Evolutionary conservation across 2,888 invertebrate genomes (phyloP).

Genomic region (Cantharis rustica): DNA sequence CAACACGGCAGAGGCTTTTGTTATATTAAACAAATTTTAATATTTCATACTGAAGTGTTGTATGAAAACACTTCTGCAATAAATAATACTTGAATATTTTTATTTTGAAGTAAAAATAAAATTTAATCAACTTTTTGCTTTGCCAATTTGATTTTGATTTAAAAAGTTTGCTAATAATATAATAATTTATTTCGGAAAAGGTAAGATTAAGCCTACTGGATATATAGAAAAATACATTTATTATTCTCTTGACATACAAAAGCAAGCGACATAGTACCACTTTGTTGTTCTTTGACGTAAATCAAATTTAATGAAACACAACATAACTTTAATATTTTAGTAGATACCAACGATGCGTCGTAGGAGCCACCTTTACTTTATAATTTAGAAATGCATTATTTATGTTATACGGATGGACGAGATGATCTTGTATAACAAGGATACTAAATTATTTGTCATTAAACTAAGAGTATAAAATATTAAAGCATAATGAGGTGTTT

Average conservation of each 20-base stretch:
- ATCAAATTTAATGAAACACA: conserved; percentile 1
- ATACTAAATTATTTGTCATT: not conserved
- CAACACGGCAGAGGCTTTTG: not conserved
- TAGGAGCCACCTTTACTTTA: not conserved
- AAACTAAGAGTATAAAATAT: not conserved
- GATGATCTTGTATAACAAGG: not conserved
- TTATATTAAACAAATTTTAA: not conserved
- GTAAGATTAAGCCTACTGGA: not conserved
- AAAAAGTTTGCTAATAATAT: not conserved
- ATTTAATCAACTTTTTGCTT: not conserved
- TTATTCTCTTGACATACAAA: not conserved
- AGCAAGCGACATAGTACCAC: not conserved
- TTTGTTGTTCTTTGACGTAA: conserved; percentile 1
- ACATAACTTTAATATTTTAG: conserved; percentile 2
- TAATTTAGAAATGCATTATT: not conserved
- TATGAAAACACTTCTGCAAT: not conserved
- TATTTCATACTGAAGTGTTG: not conserved
- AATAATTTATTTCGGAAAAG: not conserved
- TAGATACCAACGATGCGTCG: not conserved
- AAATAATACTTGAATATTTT: not conserved
- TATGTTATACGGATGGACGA: not conserved
- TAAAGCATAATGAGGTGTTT: not conserved
- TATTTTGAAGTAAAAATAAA: not conserved
- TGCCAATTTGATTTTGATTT: not conserved
- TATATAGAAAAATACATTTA: not conserved